phyloP scores from a whole-genome alignment of 1,140 invertebrate genomes.

The Notospermus geniculatus region DNA sequence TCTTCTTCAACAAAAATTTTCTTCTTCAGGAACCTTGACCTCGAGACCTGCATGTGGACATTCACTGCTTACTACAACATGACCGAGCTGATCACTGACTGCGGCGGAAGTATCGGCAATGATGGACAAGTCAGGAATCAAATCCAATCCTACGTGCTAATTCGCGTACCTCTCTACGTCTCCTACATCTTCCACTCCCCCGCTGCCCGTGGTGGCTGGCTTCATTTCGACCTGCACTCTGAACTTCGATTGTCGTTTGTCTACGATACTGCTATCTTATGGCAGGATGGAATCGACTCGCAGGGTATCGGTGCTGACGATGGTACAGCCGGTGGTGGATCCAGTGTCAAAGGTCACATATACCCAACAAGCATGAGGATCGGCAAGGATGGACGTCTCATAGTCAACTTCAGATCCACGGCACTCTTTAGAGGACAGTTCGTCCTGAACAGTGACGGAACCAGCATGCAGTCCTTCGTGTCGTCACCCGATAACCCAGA shows the following conservation, averaged over 20 bases:
- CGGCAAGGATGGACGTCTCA: constrained; percentile 44
- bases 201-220: constrained; percentile 46
- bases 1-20: too few relatives aligned
- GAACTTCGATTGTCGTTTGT: constrained; percentile 52
- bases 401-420: constrained; percentile 52
- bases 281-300: constrained; percentile 53
- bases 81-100: constrained; percentile 51
- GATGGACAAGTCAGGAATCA: constrained; percentile 51
- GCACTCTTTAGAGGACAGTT: constrained; percentile 54
- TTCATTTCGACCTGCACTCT: constrained; percentile 49
- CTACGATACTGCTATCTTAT: constrained; percentile 55
- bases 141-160: constrained; percentile 51
- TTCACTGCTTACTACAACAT: constrained; percentile 52
- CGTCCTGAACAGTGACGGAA: constrained; percentile 37
- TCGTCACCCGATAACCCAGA: constrained; percentile 42
- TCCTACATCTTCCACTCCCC: constrained; percentile 55
- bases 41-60: constrained; percentile 55
- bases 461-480: constrained; percentile 39
- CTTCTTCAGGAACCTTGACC: constrained; percentile 51
- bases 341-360: constrained; percentile 35
- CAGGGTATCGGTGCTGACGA: constrained; percentile 32
- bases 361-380: constrained; percentile 55
- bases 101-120: constrained; percentile 45
- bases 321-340: constrained; percentile 31
- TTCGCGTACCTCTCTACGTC: constrained; percentile 52